Evolutionary conservation across 2,888 invertebrate genomes (phyloP).

Genomic region (Adineta ricciae): DNA sequence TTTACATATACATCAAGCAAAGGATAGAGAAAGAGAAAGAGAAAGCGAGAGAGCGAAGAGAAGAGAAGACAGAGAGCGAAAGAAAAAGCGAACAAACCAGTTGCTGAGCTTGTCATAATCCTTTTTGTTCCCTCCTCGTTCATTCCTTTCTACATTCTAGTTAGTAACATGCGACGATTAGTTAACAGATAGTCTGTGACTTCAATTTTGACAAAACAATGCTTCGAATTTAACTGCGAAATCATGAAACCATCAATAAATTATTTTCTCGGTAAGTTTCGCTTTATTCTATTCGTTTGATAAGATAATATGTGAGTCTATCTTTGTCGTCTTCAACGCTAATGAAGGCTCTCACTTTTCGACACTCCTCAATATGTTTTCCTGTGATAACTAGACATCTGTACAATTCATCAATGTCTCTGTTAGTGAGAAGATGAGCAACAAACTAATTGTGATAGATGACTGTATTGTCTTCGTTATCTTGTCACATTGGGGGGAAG

Average conservation of each 20-base stretch:
- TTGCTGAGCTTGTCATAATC: constrained; percentile 5
- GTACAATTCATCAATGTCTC: constrained; percentile 4
- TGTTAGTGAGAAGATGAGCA: constrained; percentile 15
- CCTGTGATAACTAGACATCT: constrained; percentile 13
- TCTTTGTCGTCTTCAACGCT: background rate
- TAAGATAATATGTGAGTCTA: background rate
- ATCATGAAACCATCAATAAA: background rate
- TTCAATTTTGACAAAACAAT: background rate
- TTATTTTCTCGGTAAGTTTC: background rate
- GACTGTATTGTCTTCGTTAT: background rate
- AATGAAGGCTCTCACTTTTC: constrained; percentile 12
- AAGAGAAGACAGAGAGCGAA: background rate
- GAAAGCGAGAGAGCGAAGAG: background rate
- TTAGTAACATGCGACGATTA: background rate
- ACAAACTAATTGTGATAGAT: constrained; percentile 15
- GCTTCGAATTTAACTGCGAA: background rate
- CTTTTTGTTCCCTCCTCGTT: background rate
- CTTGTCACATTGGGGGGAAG: background rate
- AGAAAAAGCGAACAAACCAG: background rate
- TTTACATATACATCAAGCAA: background rate
- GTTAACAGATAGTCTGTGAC: background rate
- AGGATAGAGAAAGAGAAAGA: background rate
- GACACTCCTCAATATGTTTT: background rate
- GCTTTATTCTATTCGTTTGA: background rate
- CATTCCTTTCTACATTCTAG: background rate